Evolutionary conservation across 2,797 vertebrate genomes (phyloP).

Genomic region (Acestrorhynchus altus): DNA sequence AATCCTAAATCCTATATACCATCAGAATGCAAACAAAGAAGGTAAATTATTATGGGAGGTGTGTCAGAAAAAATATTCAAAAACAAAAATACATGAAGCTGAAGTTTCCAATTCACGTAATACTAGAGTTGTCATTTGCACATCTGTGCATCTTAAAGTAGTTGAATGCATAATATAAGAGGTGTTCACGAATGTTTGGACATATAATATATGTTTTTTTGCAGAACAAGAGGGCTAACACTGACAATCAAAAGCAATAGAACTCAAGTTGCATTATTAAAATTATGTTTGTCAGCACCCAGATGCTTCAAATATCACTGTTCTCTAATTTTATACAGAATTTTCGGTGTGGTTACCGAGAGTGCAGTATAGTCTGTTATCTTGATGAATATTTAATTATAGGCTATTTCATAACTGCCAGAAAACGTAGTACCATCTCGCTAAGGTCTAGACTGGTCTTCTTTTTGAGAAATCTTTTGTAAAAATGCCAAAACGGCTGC

Average conservation of each 20-base stretch:
- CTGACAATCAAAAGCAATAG: background rate
- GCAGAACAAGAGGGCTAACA: background rate
- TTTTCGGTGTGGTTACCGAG: background rate
- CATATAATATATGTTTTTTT: too few species aligned
- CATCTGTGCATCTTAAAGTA: too few species aligned
- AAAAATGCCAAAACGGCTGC: background rate
- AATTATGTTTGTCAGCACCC: background rate
- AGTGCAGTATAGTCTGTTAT: slow-evolving; percentile 3
- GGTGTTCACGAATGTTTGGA: too few species aligned
- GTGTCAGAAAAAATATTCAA: too few species aligned
- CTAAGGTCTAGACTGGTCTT: background rate
- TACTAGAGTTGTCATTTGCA: too few species aligned
- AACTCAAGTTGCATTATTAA: background rate
- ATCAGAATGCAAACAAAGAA: too few species aligned
- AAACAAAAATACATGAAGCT: too few species aligned
- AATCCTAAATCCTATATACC: too few species aligned
- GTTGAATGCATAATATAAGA: too few species aligned
- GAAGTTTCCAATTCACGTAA: too few species aligned
- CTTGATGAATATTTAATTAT: slow-evolving; percentile 19
- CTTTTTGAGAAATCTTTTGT: background rate
- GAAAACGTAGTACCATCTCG: background rate
- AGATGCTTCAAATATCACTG: background rate
- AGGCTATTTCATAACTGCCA: background rate
- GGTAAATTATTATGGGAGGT: too few species aligned
- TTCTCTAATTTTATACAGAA: slow-evolving; percentile 2